These are phyloP conservation scores for Rhinichthys osculus DNA, from an alignment of 2,797 vertebrate species.

Conservation along the genomic window DNA sequence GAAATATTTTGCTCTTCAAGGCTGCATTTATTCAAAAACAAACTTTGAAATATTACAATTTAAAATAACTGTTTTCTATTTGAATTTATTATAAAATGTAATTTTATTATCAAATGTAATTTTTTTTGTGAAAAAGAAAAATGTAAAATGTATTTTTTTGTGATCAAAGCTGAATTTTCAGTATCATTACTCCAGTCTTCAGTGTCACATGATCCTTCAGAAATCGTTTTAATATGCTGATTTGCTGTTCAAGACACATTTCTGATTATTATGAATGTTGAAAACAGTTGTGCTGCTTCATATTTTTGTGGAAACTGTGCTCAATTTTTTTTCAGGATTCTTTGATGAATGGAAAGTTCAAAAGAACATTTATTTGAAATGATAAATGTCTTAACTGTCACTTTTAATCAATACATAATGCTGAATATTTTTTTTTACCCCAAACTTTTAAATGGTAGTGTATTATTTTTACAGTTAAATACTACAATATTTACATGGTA, in stretches of 20 bases:
- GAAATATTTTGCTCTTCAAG: background rate
- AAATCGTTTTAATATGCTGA: background rate
- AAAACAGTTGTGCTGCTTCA: too few species aligned
- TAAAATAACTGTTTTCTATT: background rate
- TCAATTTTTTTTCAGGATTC: too few species aligned
- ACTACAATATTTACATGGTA: too few species aligned
- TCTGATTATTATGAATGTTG: background rate
- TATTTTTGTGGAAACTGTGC: too few species aligned
- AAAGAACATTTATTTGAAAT: too few species aligned
- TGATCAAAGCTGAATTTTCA: background rate
- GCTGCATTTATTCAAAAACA: background rate
- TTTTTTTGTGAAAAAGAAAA: too few species aligned
- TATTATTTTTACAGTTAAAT: too few species aligned
- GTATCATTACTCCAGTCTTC: background rate
- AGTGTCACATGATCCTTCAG: background rate
- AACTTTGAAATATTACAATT: background rate
- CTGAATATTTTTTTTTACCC: too few species aligned
- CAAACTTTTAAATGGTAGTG: background rate
- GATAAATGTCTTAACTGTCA: background rate
- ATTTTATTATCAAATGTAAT: background rate
- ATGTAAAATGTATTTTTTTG: background rate
- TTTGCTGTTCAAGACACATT: background rate
- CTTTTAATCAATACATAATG: background rate
- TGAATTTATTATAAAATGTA: background rate
- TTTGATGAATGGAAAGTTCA: background rate